Evolutionary conservation across 2,888 invertebrate species (phyloP).

Genomic region (Tipula confusa): DNA sequence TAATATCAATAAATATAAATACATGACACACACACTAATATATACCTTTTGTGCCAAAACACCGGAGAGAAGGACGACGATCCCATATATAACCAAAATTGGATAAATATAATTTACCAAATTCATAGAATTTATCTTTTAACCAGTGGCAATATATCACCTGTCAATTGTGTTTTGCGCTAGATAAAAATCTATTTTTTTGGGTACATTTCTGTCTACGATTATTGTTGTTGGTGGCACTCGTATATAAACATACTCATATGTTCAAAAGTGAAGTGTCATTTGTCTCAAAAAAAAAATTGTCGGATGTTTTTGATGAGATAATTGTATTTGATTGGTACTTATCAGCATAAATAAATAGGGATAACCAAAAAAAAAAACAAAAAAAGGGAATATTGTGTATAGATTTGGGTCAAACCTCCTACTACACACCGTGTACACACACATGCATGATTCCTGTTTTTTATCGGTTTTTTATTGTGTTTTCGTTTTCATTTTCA

Average conservation of each 20-base stretch:
- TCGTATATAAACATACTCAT: no score
- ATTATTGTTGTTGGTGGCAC: not conserved
- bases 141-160: slow-evolving; percentile 25
- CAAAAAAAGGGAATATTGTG: not conserved
- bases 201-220: slow-evolving; percentile 16
- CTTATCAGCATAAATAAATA: slow-evolving; percentile 25
- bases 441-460: not conserved
- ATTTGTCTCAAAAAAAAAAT: slow-evolving; percentile 25
- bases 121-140: not conserved
- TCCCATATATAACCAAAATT: not conserved
- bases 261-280: slow-evolving; percentile 21
- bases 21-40: not conserved
- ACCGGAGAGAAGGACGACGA: not conserved
- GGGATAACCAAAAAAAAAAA: not conserved
- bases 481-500: not conserved
- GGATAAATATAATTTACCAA: not conserved
- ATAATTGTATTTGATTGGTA: slow-evolving; percentile 25
- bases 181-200: not conserved
- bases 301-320: slow-evolving; percentile 6
- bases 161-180: slow-evolving; percentile 8
- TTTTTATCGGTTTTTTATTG: not conserved
- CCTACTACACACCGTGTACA: not conserved
- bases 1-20: slow-evolving; percentile 3
- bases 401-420: not conserved
- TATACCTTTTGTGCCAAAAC: not conserved